These are phyloP conservation scores for Oophaga sylvatica DNA, from an alignment of 2,797 vertebrate species.

Conservation along the genomic window DNA sequence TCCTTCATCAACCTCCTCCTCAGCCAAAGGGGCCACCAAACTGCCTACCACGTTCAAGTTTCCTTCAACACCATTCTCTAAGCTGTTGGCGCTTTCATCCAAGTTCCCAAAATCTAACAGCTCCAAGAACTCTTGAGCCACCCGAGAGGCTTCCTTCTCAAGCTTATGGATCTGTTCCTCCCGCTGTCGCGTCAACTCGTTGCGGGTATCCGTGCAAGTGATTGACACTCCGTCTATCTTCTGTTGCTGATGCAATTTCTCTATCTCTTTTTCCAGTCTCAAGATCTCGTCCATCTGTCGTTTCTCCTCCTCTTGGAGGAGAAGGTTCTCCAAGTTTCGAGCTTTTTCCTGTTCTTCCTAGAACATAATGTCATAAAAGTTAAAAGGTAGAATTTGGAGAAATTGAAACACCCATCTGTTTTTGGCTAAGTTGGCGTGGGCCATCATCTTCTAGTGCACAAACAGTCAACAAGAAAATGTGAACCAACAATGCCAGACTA, in stretches of 20 bases:
- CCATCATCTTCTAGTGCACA: background rate
- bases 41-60: constrained; percentile 81
- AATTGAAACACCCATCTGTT: background rate
- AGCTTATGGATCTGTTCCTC: constrained; percentile 87
- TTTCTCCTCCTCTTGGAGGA: constrained; percentile 83
- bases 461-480: background rate
- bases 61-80: constrained; percentile 83
- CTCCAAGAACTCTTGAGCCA: constrained; percentile 89
- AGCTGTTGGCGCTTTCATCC: constrained; percentile 71
- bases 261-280: constrained; percentile 88
- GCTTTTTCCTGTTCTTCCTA: constrained; percentile 72
- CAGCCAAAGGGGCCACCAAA: constrained; percentile 80
- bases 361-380: background rate
- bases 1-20: constrained; percentile 86
- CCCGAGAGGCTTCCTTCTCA: constrained; percentile 88
- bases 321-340: constrained; percentile 67
- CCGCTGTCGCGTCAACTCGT: constrained; percentile 81
- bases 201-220: constrained; percentile 81
- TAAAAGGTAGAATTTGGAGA: background rate
- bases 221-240: constrained; percentile 84
- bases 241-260: constrained; percentile 86
- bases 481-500: constrained; percentile 36
- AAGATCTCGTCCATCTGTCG: constrained; percentile 93
- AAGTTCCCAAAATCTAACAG: constrained; percentile 85
- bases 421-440: background rate